Conservation (phyloP, 2,888 invertebrate species). For the Horisme vitalbata region DNA sequence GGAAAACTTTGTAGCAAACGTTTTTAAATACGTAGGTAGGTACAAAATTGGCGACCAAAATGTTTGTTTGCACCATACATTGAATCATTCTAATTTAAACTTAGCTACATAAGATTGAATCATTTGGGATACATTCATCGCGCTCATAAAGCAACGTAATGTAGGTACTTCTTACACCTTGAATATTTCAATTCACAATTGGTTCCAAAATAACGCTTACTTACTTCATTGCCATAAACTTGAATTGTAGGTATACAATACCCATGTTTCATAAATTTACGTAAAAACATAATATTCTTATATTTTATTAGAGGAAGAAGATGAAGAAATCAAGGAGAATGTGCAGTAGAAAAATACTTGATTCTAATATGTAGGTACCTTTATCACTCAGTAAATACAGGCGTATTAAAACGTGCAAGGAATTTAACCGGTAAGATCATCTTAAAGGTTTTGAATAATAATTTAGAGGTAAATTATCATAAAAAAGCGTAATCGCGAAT, state of each 20-base stretch:
- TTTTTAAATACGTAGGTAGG: no score
- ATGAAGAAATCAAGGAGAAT: no score
- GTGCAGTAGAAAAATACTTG: no score
- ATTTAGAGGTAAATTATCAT: no score
- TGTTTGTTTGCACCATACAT: neutral
- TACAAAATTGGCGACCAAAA: neutral
- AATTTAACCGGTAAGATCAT: no score
- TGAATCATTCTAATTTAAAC: neutral
- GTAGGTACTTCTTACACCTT: neutral
- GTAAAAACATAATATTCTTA: neutral
- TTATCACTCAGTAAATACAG: no score
- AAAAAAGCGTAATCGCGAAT: no score
- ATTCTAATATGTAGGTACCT: no score
- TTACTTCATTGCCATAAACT: neutral
- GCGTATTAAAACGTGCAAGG: no score
- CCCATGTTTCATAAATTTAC: neutral
- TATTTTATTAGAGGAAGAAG: no score
- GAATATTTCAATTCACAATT: constrained; percentile 6
- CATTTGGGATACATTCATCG: neutral
- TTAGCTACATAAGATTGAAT: neutral
- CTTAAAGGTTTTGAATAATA: no score
- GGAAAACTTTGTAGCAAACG: no score
- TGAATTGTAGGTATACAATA: neutral
- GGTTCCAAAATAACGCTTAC: neutral
- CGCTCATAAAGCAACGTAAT: neutral